Base-by-base conservation (phyloP, 2,888 invertebrate genomes). In the Drosophila basisetae region DNA sequence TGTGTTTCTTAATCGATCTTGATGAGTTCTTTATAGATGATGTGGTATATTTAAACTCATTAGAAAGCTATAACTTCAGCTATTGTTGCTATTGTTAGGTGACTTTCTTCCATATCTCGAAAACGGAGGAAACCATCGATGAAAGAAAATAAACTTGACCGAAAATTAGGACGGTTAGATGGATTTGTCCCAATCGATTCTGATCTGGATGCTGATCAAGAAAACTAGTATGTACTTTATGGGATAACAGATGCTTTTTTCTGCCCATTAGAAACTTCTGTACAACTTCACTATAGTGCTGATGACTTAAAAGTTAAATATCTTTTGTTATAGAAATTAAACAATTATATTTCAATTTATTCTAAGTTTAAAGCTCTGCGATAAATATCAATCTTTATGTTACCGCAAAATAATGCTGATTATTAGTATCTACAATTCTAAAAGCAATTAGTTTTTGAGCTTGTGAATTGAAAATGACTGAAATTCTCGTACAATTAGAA, bases 331-430 rank as follows among this genome's bases (percentile, higher is more conserved):
- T 18, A 6, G 18, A 37, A 18, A 37, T 37, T 7, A 37, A 37
- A 18, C 37, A 18, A 22, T n/a, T 11, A 25, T 22, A 47, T 25
- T 13, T 25, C 16, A 47, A 16, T 25, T 13, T 2, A 47, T 47
- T 47, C 4, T 0, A 47, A 13, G 30, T 11, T 7, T 0, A 56
- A 18, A n/a, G 41, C 41, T 6, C 9, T 18, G 47, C 35, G 16
- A 59, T 39, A 33, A 37, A 50, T 37, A 25, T 31, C 16, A 28
- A 25, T 25, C 18, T 58, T 50, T 37, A 31, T 53, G 66, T 18
- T 53, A 31, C 62, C 58, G 54, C 65, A 37, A 43, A 53, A 52
- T 47, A 35, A 41, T 47, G 37, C 50, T 22, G 28, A 16, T 73
- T 33, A 47, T n/a, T 33, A 13, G 22, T 16, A 22, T 13, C 2